These are phyloP conservation scores for Drosophila mimetica DNA, from an alignment of 2,888 invertebrate species.

Conservation along the genomic window DNA sequence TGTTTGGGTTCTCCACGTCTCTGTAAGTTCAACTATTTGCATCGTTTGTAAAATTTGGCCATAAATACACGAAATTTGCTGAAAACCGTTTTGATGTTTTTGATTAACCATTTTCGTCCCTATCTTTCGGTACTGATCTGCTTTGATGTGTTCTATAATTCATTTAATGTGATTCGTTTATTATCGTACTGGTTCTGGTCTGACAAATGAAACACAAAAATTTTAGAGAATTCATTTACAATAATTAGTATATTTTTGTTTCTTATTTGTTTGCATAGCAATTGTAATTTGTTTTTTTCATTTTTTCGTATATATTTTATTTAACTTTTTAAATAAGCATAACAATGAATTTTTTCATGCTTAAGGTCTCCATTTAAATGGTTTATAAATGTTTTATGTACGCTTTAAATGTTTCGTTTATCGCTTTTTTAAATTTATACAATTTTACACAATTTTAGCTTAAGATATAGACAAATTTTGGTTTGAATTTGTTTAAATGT, in stretches of 20 bases:
- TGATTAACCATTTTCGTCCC: conserved; percentile 63
- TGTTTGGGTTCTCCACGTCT: conserved; percentile 27
- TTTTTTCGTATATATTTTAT: conserved; percentile 60
- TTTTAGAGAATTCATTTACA: conserved; percentile 60
- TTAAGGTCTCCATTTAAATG: conserved; percentile 57
- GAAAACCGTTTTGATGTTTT: conserved; percentile 76
- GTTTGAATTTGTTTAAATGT: conserved; percentile 62
- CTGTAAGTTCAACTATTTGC: conserved; percentile 38
- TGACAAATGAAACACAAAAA: conserved; percentile 61
- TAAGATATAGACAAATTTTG: conserved; percentile 67
- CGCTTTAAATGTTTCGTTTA: conserved; percentile 19
- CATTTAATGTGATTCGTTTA: conserved; percentile 25
- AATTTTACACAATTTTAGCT: conserved; percentile 68
- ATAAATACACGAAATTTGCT: conserved; percentile 71
- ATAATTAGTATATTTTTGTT: conserved; percentile 53
- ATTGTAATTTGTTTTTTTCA: conserved; percentile 53
- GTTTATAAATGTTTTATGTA: conserved; percentile 53
- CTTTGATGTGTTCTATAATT: conserved; percentile 22
- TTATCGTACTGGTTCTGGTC: conserved; percentile 51
- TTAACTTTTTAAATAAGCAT: conserved; percentile 68
- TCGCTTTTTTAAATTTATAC: conserved; percentile 58
- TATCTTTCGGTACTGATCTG: conserved; percentile 20
- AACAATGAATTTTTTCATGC: conserved; percentile 64
- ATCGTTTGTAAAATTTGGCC: conserved; percentile 75
- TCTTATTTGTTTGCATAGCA: conserved; percentile 58